Percentiles rank a stretch among this genome's conserved stretches.
Conservation (phyloP, 2,888 invertebrate genomes). For the Colostygia pectinataria region DNA sequence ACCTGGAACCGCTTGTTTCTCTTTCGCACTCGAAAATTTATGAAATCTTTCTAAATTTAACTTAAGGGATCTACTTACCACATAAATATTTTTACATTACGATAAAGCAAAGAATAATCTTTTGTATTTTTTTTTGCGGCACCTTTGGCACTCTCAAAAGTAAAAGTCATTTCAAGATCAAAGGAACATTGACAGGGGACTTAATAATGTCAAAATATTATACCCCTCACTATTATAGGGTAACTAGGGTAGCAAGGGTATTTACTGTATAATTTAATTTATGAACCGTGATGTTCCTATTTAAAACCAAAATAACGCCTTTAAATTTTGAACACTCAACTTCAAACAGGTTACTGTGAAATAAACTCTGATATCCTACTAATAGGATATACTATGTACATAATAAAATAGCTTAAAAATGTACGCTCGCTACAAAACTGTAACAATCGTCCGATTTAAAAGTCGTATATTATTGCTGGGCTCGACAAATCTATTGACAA, state of each 20-base stretch:
- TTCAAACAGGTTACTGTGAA: not conserved
- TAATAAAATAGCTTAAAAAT: constrained; percentile 50
- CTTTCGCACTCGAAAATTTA: too few species aligned
- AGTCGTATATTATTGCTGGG: constrained; percentile 55
- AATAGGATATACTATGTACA: constrained; percentile 11
- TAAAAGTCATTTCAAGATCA: constrained; percentile 37
- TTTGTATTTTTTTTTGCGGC: too few species aligned
- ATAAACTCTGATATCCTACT: not conserved
- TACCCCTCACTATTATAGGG: constrained; percentile 64
- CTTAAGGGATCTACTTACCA: too few species aligned
- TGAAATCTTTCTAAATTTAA: too few species aligned
- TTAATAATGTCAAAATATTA: constrained; percentile 74
- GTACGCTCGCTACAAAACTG: constrained; percentile 57
- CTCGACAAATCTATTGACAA: constrained; percentile 65
- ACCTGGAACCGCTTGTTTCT: too few species aligned
- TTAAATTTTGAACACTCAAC: constrained; percentile 32
- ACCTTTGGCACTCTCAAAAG: constrained; percentile 4
- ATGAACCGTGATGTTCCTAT: constrained; percentile 69
- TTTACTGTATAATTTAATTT: constrained; percentile 72
- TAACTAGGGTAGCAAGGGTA: constrained; percentile 70
- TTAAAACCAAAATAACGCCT: constrained; percentile 50
- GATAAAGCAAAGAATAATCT: too few species aligned
- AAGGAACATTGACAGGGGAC: constrained; percentile 32
- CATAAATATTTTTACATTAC: too few species aligned
- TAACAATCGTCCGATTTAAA: constrained; percentile 65